Evolutionary conservation across 2,797 vertebrate genomes (phyloP), one percentile per base, ranked within the genome.

Genomic region (Bufotes viridis): DNA sequence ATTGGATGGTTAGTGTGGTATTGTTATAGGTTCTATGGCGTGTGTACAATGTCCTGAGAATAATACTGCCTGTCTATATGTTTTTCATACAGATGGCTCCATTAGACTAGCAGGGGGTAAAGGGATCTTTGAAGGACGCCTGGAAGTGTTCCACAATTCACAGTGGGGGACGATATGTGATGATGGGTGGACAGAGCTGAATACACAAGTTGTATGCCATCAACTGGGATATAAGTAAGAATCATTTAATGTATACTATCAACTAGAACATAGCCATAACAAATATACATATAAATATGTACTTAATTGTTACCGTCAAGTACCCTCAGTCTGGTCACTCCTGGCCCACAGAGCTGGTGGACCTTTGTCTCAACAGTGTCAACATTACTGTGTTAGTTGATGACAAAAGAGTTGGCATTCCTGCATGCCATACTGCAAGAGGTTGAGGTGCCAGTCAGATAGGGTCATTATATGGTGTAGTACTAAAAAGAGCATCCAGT

Each of bases 211-310:
- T 67, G 96, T 95, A 88, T 99, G 98, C 91, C 95, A 95, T 83
- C 97, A 98, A 88, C 96, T 99, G 90, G 98, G 98, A 93, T 98
- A 98, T 93, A 97, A 96, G 98, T 99, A 96, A 95, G 95, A 76
- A 29, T 51, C 26, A 53, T 75, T 76, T 78, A 10, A 34, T 69
- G 34, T 82, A n/a, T 65, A 67, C 26, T 53, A 26, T 57, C 15
- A 69, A 65, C 49, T 53, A 76, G 42, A 76, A 78, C 55, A 24
- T 4, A 13, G 9, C 10, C 49, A 51, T 53, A 53, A 7, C 18
- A 76, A 7, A 29, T 76, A 76, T 1, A 78, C 10, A 15, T 2
- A 9, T 6, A 0, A 42, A 42, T 42, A 42, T 42, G 42, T 3
- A 42, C 2, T 10, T 18, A 3, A 42, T 42, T 42, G 42, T 42